Evolutionary conservation across 2,113 vertebrate species (phyloP).

Genomic region (Macquaria ambigua): DNA sequence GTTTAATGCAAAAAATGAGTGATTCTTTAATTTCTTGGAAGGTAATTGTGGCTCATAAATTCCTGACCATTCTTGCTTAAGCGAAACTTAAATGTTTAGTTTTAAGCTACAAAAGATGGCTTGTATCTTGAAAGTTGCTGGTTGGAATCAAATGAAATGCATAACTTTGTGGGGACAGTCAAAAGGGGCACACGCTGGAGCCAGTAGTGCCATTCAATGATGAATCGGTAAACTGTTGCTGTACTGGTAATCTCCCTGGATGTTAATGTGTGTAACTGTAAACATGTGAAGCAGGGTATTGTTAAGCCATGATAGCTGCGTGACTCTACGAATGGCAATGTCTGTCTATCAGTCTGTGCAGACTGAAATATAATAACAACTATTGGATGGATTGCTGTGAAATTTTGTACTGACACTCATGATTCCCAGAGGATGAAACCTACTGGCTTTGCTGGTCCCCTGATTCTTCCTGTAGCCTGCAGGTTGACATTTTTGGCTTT

Average conservation of each 20-base stretch:
- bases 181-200: neutral
- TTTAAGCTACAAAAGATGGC: neutral
- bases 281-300: neutral
- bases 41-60: neutral
- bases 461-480: no score
- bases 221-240: neutral
- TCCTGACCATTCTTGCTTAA: neutral
- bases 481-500: no score
- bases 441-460: no score
- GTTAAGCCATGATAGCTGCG: neutral
- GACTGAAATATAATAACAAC: neutral
- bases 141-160: neutral
- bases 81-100: neutral
- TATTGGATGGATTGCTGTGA: neutral
- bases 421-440: neutral
- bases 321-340: no score
- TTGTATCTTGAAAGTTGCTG: neutral
- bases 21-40: neutral
- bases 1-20: neutral
- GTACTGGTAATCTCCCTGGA: neutral
- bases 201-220: neutral
- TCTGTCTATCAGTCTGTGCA: no score
- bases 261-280: neutral
- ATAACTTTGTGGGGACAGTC: neutral
- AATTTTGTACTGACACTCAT: neutral